phyloP scores from a whole-genome alignment of 1,140 invertebrate species.

The Trinorchestia longiramus region DNA sequence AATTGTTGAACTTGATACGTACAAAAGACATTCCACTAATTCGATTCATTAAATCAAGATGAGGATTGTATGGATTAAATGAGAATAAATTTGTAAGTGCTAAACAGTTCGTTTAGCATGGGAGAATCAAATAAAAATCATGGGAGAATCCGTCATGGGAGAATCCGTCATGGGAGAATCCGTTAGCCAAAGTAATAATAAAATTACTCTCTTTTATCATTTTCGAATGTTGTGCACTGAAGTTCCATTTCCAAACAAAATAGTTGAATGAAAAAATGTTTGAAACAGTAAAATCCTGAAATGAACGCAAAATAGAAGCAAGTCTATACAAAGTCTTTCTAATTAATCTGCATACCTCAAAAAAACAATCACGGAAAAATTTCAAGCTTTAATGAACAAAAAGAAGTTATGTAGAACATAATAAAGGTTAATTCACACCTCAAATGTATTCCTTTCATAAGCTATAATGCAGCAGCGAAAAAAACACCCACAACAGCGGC shows the following conservation, averaged over 20 bases:
- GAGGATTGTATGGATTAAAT: not conserved
- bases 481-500: not conserved
- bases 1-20: not conserved
- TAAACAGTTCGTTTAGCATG: not conserved
- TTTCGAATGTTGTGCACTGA: too few relatives aligned
- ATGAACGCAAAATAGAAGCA: too few relatives aligned
- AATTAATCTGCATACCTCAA: not conserved
- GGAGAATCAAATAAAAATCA: too few relatives aligned
- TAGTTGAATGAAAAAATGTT: too few relatives aligned
- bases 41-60: not conserved
- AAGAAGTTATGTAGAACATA: not conserved
- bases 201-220: too few relatives aligned
- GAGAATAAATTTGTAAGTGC: not conserved
- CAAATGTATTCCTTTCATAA: not conserved
- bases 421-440: not conserved
- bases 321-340: not conserved
- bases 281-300: too few relatives aligned
- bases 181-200: too few relatives aligned
- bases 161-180: too few relatives aligned
- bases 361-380: not conserved
- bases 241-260: too few relatives aligned
- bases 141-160: too few relatives aligned
- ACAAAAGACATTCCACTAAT: not conserved
- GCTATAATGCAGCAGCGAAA: not conserved
- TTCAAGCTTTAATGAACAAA: not conserved